These are phyloP conservation scores for Monodelphis domestica DNA, from an alignment of 2,797 vertebrate species.

Conservation along the genomic window DNA sequence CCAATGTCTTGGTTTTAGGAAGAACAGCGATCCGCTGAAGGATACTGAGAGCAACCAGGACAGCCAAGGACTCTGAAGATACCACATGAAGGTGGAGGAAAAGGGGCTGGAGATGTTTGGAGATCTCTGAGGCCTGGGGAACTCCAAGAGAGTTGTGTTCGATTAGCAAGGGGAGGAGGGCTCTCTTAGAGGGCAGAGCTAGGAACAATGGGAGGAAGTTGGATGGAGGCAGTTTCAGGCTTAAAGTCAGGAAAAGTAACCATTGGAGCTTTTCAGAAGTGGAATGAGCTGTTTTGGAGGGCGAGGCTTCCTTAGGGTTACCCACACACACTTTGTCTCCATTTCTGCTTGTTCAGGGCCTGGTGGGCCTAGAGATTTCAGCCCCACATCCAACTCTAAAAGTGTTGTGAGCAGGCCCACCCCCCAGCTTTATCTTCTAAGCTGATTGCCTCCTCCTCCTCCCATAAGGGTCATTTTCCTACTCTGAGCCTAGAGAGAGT, in stretches of 20 bases:
- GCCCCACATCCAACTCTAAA: neutral
- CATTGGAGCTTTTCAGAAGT: too few species aligned
- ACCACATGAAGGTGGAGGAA: neutral
- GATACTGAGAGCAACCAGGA: neutral
- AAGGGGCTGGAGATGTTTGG: neutral
- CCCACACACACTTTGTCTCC: neutral
- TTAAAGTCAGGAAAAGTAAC: neutral
- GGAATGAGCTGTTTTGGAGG: too few species aligned
- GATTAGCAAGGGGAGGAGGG: neutral
- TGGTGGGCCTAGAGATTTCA: too few species aligned
- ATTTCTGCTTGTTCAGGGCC: neutral
- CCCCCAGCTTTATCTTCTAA: neutral
- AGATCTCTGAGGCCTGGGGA: constrained; percentile 23
- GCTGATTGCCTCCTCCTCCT: neutral
- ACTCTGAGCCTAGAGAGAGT: neutral
- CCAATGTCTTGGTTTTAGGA: neutral
- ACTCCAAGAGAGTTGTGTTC: constrained; percentile 32
- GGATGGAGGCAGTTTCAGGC: neutral
- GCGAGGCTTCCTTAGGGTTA: too few species aligned
- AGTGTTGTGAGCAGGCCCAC: neutral
- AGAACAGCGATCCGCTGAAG: neutral
- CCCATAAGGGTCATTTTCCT: neutral
- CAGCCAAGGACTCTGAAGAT: constrained; percentile 12
- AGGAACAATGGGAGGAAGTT: neutral
- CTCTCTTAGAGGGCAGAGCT: neutral